Percentiles rank a stretch among this genome's conserved stretches.
Conservation (phyloP, 2,113 vertebrate species). For the Odobenus rosmarus region DNA sequence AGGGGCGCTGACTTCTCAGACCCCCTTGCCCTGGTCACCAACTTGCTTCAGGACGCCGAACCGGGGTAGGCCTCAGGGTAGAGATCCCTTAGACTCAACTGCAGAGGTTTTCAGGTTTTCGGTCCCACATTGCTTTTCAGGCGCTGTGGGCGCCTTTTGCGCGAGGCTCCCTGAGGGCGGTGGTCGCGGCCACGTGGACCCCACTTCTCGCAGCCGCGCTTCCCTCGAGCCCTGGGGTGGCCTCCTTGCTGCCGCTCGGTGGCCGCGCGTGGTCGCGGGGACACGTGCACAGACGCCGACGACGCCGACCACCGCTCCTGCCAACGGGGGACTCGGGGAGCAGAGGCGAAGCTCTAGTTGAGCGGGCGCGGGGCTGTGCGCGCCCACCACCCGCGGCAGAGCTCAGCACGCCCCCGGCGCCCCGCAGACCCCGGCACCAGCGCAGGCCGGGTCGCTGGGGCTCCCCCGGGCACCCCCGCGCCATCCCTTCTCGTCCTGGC, state of each 20-base stretch:
- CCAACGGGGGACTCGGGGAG: background rate
- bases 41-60: background rate
- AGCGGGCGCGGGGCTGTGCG: background rate
- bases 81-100: too few species aligned
- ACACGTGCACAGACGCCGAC: background rate
- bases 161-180: background rate
- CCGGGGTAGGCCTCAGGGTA: background rate
- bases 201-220: rapidly evolving
- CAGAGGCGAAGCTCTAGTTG: background rate
- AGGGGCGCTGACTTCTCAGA: background rate
- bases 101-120: background rate
- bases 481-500: rapidly evolving
- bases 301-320: rapidly evolving
- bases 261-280: background rate
- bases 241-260: background rate
- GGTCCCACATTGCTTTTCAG: background rate
- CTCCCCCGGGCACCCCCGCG: background rate
- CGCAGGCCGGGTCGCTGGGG: background rate
- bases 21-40: background rate
- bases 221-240: background rate
- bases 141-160: background rate
- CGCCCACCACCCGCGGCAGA: rapidly evolving
- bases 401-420: background rate
- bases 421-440: background rate
- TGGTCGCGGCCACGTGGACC: too few species aligned